Evolutionary conservation across 2,888 invertebrate genomes (phyloP).

Genomic region (Maniola hyperantus): DNA sequence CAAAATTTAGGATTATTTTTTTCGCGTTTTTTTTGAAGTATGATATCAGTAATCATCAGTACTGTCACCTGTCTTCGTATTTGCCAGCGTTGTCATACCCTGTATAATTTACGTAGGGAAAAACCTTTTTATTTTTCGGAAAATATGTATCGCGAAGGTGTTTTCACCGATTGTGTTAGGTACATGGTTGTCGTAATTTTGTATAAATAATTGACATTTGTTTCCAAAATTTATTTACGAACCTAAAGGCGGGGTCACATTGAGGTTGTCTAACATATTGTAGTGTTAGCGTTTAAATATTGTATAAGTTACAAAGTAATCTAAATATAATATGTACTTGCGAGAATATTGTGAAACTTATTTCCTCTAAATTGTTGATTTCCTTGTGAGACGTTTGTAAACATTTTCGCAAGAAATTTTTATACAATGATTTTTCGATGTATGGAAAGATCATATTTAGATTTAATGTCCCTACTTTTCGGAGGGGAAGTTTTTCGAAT

Average conservation of each 20-base stretch:
- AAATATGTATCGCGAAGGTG: conserved; percentile 34
- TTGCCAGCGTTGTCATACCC: too few relatives aligned
- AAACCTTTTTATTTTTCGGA: conserved; percentile 21
- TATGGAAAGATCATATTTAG: conserved; percentile 11
- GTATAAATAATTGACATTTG: conserved; percentile 15
- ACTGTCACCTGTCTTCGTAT: too few relatives aligned
- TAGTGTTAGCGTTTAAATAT: conserved; percentile 8
- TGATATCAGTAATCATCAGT: too few relatives aligned
- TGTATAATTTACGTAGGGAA: conserved; percentile 20
- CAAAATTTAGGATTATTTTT: too few relatives aligned
- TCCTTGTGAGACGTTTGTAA: conserved; percentile 15
- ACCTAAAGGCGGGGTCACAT: conserved; percentile 32
- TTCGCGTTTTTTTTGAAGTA: too few relatives aligned
- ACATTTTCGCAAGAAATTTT: conserved; percentile 13
- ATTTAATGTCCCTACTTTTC: neutral
- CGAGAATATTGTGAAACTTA: conserved; percentile 8
- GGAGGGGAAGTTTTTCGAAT: conserved; percentile 12
- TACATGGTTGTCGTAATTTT: conserved; percentile 32
- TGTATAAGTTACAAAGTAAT: conserved; percentile 11
- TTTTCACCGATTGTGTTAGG: conserved; percentile 35
- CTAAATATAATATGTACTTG: neutral
- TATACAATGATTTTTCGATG: conserved; percentile 15
- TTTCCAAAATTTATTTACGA: conserved; percentile 1
- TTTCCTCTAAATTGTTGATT: conserved; percentile 16
- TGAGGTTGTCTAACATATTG: conserved; percentile 18